Base-by-base conservation (phyloP, 2,113 vertebrate genomes). In the Coturnix japonica region DNA sequence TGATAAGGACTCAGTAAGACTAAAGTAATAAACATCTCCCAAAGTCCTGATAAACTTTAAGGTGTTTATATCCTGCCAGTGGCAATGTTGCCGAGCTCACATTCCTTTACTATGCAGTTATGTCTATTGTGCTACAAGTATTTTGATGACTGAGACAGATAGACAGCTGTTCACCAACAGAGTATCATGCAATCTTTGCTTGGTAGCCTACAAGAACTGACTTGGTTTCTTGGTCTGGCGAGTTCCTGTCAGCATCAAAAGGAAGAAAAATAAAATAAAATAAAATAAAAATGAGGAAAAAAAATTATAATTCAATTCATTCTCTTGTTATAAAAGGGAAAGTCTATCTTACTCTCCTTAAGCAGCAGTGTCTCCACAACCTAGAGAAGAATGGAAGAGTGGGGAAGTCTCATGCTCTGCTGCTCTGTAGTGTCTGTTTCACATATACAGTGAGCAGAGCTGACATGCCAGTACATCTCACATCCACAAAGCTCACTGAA, bases 91-190 rank as follows among this genome's bases (percentile, higher is more conserved):
- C 54, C 2, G 51, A 95, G 51, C 23, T 72, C n/a, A 69, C 95
- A 95, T 95, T 95, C 95, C 86, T 97, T 91, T 90, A 80, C 60
- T 92, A 77, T 85, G 92, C 79, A 96, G 93, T 94, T 96, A 96
- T 80, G 90, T 95, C 96, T 96, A 81, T 47, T 0, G 0, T 47
- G 31, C 78, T 89, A 25, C n/a, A 79, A 87, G n/a, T 64, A 76
- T 85, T 89, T 60, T 74, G 87, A 94, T 85, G 64, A 93, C 54
- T 13, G 30, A 90, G 44, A 54, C 31, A 93, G 75, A 93, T 89
- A 92, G 21, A 91, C 93, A 96, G 67, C 71, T 1, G 0, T 92
- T 81, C 70, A 88, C 61, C 67, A 87, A 56, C 9, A 66, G 37
- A 84, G 1, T n/a, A 85, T 44, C 41, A 59, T 6, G 43, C 39